Evolutionary conservation across 37 sponge, comb jelly and placozoan species (phyloP), one percentile per base, ranked within the genome.

Genomic region (Aplysina aerophoba): DNA sequence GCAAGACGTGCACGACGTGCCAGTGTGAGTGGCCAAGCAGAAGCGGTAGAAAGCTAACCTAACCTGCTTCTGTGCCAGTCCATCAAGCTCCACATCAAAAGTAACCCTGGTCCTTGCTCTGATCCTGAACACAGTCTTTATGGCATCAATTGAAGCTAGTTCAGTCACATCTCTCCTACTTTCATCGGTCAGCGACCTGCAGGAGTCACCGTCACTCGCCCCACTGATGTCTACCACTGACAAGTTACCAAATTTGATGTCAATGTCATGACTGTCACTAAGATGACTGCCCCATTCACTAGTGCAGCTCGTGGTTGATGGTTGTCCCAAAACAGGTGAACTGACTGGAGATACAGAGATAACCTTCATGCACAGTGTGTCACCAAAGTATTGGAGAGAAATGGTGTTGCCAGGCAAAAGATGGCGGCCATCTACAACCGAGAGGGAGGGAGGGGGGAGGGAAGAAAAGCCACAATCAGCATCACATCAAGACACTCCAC

Each of bases 341-440:
- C 8, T 44, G 50, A 44, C 50, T 11, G 50, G 50, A 44, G 50
- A n/a, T 58, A 66, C 69, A 20, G 34, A 50, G 3, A 68, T 82
- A 5, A 88, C 68, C 19, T 54, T 61, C 54, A 91, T 77, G n/a
- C 19, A 15, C 13, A 39, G 69, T 5, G 17, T 15, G 39, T 86
- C 65, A 28, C 89, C 87, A 36, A 66, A 79, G 80, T 81, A 92
- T 25, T 57, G 80, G 4, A 92, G 83, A 27, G 63, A 13, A 0
- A 92, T 16, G 16, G 11, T 53, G 65, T 83, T 83, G 30, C 83
- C 86, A 6, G 36, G 22, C 15, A 74, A 82, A 2, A 92, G 55
- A 40, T 64, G 38, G 12, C 38, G 24, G 19, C 92, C 92, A 85
- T 88, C 92, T 89, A 55, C 28, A 64, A 31, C 44, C 73, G 22